A percentile compares a stretch with the other conserved stretches of the same genome.
Conservation (phyloP, 92 coral and sea anemone genomes). For the Epizoanthus scotinus region DNA sequence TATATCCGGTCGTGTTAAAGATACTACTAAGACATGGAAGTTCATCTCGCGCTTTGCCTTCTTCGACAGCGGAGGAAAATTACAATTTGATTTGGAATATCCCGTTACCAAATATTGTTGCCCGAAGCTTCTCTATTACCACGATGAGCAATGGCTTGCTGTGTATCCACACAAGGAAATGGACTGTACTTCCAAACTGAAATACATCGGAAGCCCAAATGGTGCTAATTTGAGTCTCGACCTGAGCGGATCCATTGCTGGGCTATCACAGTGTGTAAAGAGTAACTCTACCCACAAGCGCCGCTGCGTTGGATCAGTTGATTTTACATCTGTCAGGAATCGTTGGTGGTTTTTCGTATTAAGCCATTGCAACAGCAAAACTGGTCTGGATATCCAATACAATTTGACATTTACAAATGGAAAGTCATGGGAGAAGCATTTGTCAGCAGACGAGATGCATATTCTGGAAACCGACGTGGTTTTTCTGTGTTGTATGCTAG, state of each 20-base stretch:
- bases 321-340: slow-evolving; percentile 34
- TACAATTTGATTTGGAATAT: slow-evolving; percentile 61
- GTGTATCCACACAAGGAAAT: slow-evolving; percentile 54
- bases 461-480: slow-evolving; percentile 42
- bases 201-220: slow-evolving; percentile 26
- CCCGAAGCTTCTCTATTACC: slow-evolving; percentile 63
- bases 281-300: slow-evolving; percentile 40
- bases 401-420: slow-evolving; percentile 66
- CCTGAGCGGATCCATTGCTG: slow-evolving; percentile 23
- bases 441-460: slow-evolving; percentile 59
- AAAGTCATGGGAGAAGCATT: slow-evolving; percentile 62
- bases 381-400: slow-evolving; percentile 56
- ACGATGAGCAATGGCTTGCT: slow-evolving; percentile 54
- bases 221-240: slow-evolving; percentile 41
- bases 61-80: slow-evolving; percentile 48
- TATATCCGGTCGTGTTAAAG: slow-evolving; percentile 53
- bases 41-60: slow-evolving; percentile 63
- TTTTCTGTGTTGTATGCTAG: slow-evolving; percentile 22
- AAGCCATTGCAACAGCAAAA: slow-evolving; percentile 61
- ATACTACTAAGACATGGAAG: slow-evolving; percentile 49
- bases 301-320: slow-evolving; percentile 64
- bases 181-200: slow-evolving; percentile 60
- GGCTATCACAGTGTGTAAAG: slow-evolving; percentile 28
- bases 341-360: slow-evolving; percentile 77
- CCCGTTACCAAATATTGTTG: slow-evolving; percentile 60